Percentiles rank a stretch among this genome's conserved stretches.
phyloP scores from a whole-genome alignment of 2,797 vertebrate species.

The Tapera naevia region DNA sequence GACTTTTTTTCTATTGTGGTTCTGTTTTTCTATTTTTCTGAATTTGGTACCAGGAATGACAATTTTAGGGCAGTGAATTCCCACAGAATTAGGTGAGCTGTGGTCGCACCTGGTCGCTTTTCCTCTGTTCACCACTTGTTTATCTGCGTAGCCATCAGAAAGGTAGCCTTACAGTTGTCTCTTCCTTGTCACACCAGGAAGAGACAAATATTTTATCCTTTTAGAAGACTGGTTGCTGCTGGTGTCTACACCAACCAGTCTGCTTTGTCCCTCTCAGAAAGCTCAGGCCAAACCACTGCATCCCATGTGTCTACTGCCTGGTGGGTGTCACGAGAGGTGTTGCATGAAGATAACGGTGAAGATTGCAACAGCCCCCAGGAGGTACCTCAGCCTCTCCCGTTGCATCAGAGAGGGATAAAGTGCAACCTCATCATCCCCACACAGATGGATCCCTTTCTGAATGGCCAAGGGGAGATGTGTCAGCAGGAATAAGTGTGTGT shows the following conservation, averaged over 20 bases:
- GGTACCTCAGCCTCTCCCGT: not conserved
- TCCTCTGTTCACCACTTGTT: not conserved
- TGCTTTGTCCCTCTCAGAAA: not conserved
- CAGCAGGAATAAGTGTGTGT: not conserved
- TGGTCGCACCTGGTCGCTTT: not conserved
- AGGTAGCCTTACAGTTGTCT: accelerated
- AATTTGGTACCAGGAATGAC: not conserved
- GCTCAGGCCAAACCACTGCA: accelerated
- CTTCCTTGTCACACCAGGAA: not conserved
- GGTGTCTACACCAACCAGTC: not conserved
- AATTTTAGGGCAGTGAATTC: not conserved
- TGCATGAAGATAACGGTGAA: not conserved
- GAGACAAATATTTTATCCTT: not conserved
- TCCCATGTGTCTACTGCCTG: accelerated
- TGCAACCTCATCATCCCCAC: not conserved
- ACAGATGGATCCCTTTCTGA: not conserved
- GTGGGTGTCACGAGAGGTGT: not conserved
- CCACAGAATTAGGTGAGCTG: not conserved
- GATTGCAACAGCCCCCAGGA: not conserved
- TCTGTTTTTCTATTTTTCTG: not conserved
- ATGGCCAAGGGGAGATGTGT: not conserved
- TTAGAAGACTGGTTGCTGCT: not conserved
- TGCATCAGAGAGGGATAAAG: not conserved
- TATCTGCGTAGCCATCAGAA: not conserved
- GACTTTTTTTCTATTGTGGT: not conserved